These are phyloP conservation scores for Burhinus bistriatus DNA, from an alignment of 2,113 vertebrate species.

Conservation along the genomic window DNA sequence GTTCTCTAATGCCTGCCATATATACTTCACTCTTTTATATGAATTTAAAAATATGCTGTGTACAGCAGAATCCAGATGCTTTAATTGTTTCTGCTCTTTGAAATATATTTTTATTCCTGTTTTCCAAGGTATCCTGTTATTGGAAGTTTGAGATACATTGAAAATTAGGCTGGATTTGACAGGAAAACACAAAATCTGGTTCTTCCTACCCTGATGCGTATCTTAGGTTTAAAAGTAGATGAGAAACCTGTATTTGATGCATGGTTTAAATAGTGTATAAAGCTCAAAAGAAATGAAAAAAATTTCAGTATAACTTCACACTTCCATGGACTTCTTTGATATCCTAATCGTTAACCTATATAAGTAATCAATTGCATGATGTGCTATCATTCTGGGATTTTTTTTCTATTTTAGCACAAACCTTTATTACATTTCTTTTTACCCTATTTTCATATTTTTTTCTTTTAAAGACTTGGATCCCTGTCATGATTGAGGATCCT, in stretches of 20 bases:
- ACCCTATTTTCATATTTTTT: background rate
- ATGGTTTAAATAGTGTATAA: background rate
- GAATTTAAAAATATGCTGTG: background rate
- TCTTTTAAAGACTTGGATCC: background rate
- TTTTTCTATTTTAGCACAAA: background rate
- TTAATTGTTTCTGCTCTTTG: background rate
- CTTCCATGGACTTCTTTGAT: background rate
- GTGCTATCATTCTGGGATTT: background rate
- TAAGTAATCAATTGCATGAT: background rate
- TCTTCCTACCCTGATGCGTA: background rate
- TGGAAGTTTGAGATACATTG: background rate
- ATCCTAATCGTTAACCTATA: background rate
- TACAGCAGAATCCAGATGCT: background rate
- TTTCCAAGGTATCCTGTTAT: background rate
- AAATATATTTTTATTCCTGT: background rate
- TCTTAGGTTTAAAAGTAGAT: background rate
- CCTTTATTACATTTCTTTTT: background rate
- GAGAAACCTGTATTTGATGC: background rate
- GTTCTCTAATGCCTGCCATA: background rate
- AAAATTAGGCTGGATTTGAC: background rate
- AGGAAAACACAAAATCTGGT: accelerated
- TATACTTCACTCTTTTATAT: background rate
- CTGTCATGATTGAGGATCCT: background rate
- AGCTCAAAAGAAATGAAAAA: background rate
- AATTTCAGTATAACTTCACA: background rate